Base-by-base conservation (phyloP, 37 sponge, comb jelly and placozoan genomes). In the Oopsacas minuta region DNA sequence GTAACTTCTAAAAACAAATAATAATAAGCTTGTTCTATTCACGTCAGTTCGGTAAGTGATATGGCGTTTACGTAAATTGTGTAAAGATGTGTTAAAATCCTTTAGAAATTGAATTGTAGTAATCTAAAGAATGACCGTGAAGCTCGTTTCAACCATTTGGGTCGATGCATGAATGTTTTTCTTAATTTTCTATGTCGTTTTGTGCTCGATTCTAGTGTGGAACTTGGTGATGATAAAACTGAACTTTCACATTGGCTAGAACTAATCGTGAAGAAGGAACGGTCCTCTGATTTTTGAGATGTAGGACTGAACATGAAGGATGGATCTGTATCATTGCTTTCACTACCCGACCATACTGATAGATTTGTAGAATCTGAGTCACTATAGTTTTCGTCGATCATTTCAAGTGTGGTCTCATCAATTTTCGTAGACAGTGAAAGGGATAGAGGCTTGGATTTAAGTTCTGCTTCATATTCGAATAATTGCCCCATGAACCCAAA, bases 111-210 rank as follows among this genome's bases (percentile, higher is more conserved):
- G 22, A 61, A 61, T 34, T 61, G 75, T 61, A 61, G 22, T 25
- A 61, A 61, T n/a, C 75, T 61, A 32, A 61, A 3, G 1, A 61
- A 25, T 61, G 75, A 25, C 22, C 75, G 75, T 61, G 75, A 61
- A n/a, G 75, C 75, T 61, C 75, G 75, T 61, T 61, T 61, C 75
- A 61, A 61, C 75, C 75, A 61, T 12, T 61, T 61, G 22, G 75
- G 75, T n/a, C 75, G 20, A 61, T 61, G 75, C 75, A 61, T 61
- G 30, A 61, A 25, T n/a, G 20, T 61, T n/a, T n/a, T 61, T n/a
- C 75, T 61, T 34, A 34, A 61, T 61, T n/a, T 61, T 61, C 30
- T 61, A 5, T 20, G 32, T 10, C 28, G 75, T n/a, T 61, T n/a
- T 25, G 30, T n/a, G 20, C 75, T 61, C 75, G 75, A 61, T 5